phyloP scores from a whole-genome alignment of 1,140 invertebrate genomes.

The Cotesia typhae region DNA sequence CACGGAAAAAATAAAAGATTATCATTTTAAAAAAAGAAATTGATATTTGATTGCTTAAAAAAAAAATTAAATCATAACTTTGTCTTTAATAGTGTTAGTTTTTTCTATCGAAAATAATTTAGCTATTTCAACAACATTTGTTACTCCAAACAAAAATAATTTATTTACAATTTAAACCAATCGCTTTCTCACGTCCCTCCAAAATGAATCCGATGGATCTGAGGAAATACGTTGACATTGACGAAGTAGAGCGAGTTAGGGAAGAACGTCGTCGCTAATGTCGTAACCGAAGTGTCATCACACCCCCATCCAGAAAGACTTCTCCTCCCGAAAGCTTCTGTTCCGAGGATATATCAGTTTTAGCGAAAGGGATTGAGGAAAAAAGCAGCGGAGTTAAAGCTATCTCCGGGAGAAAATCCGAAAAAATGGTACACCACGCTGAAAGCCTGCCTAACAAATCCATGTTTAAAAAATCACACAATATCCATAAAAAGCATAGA shows the following conservation, averaged over 20 bases:
- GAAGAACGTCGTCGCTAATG: slow-evolving; percentile 56
- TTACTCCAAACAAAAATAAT: too few species aligned
- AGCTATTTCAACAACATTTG: too few species aligned
- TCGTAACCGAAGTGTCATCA: slow-evolving; percentile 57
- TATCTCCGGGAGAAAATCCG: neutral
- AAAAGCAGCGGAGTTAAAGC: neutral
- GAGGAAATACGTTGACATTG: slow-evolving; percentile 46
- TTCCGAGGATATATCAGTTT: neutral
- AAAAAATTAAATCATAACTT: too few species aligned
- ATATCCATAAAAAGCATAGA: neutral
- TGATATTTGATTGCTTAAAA: too few species aligned
- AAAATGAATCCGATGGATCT: neutral
- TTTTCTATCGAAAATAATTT: too few species aligned
- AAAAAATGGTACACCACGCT: too few species aligned
- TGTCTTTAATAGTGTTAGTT: too few species aligned
- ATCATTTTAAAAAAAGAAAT: too few species aligned
- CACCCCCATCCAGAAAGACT: neutral
- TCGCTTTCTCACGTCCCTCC: too few species aligned
- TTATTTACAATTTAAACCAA: too few species aligned
- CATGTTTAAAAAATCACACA: neutral
- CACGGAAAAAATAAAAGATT: too few species aligned
- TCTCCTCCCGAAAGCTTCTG: neutral
- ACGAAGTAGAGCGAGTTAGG: slow-evolving; percentile 50
- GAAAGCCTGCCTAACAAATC: neutral
- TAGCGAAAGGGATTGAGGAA: neutral